Percentiles rank a stretch among this genome's conserved stretches.
These are phyloP conservation scores for Lathamus discolor DNA, from an alignment of 2,113 vertebrate species.

Conservation along the genomic window DNA sequence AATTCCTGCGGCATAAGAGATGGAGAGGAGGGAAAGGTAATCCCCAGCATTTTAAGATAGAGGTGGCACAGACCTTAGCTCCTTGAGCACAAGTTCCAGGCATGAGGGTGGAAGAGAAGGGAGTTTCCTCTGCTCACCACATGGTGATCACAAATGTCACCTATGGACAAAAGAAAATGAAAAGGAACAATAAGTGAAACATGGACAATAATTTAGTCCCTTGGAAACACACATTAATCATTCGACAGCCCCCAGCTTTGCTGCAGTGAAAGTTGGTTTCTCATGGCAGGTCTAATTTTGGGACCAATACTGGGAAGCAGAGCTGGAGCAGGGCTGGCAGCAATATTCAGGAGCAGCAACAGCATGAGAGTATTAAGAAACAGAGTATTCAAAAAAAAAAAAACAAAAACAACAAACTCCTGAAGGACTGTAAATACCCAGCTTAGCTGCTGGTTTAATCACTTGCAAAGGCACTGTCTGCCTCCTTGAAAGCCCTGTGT, in stretches of 20 bases:
- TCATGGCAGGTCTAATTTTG: not conserved
- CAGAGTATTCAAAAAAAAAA: not conserved
- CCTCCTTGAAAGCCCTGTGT: not conserved
- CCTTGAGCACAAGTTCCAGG: not conserved
- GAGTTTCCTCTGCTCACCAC: conserved; percentile 46
- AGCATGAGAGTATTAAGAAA: not conserved
- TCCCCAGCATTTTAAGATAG: not conserved
- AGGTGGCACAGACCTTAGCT: not conserved
- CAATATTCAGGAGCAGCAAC: not conserved
- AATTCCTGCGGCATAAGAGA: not conserved
- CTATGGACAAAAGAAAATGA: conserved; percentile 57
- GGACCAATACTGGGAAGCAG: not conserved
- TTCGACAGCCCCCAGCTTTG: not conserved
- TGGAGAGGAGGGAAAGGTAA: not conserved
- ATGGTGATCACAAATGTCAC: conserved; percentile 37
- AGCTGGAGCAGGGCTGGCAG: not conserved
- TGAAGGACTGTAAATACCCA: not conserved
- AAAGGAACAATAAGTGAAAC: conserved; percentile 25
- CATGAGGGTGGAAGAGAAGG: not conserved
- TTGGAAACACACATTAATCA: conserved; percentile 33
- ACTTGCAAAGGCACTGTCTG: not conserved
- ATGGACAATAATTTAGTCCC: not conserved
- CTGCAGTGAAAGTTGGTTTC: not conserved
- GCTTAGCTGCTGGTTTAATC: not conserved
- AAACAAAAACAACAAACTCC: not conserved